phyloP scores from a whole-genome alignment of 2,113 vertebrate genomes.

The Oryzias melastigma region DNA sequence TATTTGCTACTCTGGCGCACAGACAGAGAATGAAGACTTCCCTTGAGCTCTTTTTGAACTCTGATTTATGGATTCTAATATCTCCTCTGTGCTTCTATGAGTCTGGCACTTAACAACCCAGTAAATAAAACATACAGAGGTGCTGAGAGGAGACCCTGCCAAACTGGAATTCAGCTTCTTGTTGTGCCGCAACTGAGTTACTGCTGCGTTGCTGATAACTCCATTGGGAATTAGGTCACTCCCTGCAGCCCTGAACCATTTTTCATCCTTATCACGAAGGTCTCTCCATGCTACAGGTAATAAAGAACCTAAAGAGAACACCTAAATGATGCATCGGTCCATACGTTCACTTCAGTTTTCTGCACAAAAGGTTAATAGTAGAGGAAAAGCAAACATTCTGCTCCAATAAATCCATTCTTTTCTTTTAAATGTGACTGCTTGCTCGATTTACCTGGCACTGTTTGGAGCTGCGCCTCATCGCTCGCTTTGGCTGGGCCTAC shows the following conservation, averaged over 20 bases:
- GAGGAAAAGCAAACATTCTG: neutral
- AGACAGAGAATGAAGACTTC: slow-evolving; percentile 46
- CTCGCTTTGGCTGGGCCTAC: slow-evolving; percentile 85
- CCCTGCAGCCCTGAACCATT: slow-evolving; percentile 16
- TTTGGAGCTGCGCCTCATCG: slow-evolving; percentile 86
- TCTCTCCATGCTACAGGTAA: slow-evolving; percentile 19
- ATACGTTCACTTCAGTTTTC: slow-evolving; percentile 21
- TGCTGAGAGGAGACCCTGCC: slow-evolving; percentile 40
- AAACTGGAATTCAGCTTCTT: slow-evolving; percentile 53
- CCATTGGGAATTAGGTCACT: slow-evolving; percentile 20
- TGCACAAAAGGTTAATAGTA: slow-evolving; percentile 9
- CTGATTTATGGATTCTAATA: slow-evolving; percentile 72
- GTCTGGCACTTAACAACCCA: slow-evolving; percentile 55
- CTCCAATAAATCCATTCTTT: no score
- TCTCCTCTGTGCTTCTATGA: slow-evolving; percentile 56
- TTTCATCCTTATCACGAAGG: slow-evolving; percentile 12
- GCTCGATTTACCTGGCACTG: slow-evolving; percentile 81
- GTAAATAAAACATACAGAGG: slow-evolving; percentile 65
- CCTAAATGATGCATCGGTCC: slow-evolving; percentile 14
- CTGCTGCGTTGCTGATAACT: slow-evolving; percentile 44
- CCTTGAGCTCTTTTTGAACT: slow-evolving; percentile 49
- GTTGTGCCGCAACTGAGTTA: slow-evolving; percentile 49
- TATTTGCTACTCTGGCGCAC: slow-evolving; percentile 24
- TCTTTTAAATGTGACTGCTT: no score
- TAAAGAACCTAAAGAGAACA: slow-evolving; percentile 11